Conservation (phyloP, 2,888 invertebrate genomes). For the Uloborus plumipes region DNA sequence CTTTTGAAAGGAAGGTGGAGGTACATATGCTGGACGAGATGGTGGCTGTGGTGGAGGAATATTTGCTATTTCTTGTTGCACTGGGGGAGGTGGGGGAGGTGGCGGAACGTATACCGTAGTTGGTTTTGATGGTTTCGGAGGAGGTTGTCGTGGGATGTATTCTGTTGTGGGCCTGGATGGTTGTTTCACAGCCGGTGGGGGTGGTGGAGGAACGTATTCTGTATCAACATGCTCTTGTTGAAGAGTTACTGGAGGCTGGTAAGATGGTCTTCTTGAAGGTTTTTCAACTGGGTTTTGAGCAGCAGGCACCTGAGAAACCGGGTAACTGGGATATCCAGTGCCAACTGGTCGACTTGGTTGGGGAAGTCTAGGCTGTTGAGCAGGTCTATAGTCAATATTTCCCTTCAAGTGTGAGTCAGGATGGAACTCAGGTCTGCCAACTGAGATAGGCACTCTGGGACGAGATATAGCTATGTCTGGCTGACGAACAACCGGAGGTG, state of each 20-base stretch:
- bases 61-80: constrained; percentile 37
- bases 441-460: constrained; percentile 26
- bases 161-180: constrained; percentile 32
- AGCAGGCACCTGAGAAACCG: constrained; percentile 25
- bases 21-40: constrained; percentile 9
- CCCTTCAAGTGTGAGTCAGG: constrained; percentile 54
- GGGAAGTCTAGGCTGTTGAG: constrained; percentile 35
- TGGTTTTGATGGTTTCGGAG: constrained; percentile 37
- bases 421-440: constrained; percentile 31
- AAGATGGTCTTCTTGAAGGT: constrained; percentile 28
- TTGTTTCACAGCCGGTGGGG: constrained; percentile 24
- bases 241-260: constrained; percentile 40
- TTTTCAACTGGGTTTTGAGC: constrained; percentile 12
- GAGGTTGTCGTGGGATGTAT: constrained; percentile 29
- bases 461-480: constrained; percentile 33
- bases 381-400: constrained; percentile 32
- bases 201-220: constrained; percentile 52
- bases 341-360: constrained; percentile 52
- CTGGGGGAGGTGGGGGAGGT: constrained; percentile 22
- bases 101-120: constrained; percentile 21
- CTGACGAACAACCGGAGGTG: constrained; percentile 35
- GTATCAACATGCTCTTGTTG: constrained; percentile 55
- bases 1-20: constrained; percentile 2
- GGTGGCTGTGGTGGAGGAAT: constrained; percentile 17
- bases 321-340: constrained; percentile 47